These are phyloP conservation scores for Sphaerodactylus townsendi DNA, from an alignment of 2,113 vertebrate genomes.

Conservation along the genomic window DNA sequence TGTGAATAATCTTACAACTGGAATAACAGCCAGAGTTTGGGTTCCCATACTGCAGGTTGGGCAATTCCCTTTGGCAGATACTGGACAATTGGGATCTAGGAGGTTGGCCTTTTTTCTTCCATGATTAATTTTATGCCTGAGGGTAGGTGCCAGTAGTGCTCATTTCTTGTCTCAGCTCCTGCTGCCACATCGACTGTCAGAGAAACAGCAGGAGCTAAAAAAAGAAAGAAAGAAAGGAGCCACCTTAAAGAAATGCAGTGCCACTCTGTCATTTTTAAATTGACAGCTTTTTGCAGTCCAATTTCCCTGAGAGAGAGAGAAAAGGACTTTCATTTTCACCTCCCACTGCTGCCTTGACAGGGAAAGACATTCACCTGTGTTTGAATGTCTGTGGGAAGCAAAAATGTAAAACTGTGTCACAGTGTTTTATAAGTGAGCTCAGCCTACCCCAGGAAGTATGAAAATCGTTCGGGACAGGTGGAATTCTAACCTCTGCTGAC, in stretches of 20 bases:
- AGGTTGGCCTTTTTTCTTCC: slow-evolving; percentile 71
- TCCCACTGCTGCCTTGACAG: slow-evolving; percentile 76
- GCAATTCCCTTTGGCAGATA: slow-evolving; percentile 66
- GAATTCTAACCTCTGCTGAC: slow-evolving; percentile 52
- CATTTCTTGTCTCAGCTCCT: slow-evolving; percentile 75
- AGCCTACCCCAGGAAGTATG: slow-evolving; percentile 60
- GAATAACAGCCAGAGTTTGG: slow-evolving; percentile 65
- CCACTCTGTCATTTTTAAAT: slow-evolving; percentile 78
- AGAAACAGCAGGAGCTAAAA: slow-evolving; percentile 71
- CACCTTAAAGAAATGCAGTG: slow-evolving; percentile 76
- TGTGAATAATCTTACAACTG: slow-evolving; percentile 60
- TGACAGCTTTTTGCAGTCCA: slow-evolving; percentile 79
- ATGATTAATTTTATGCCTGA: slow-evolving; percentile 80
- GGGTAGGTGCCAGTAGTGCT: slow-evolving; percentile 77
- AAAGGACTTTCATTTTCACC: slow-evolving; percentile 74
- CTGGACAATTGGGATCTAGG: slow-evolving; percentile 62
- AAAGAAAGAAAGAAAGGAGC: slow-evolving; percentile 68
- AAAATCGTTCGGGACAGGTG: slow-evolving; percentile 45
- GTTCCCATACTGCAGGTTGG: slow-evolving; percentile 65
- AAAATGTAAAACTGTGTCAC: slow-evolving; percentile 68
- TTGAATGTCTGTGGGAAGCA: slow-evolving; percentile 69
- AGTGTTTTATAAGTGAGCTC: slow-evolving; percentile 67
- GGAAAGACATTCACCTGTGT: slow-evolving; percentile 72
- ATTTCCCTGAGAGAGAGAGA: slow-evolving; percentile 73
- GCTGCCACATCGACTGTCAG: slow-evolving; percentile 82